Evolutionary conservation across 1,140 invertebrate genomes (phyloP).

Genomic region (Atopsyche davidsoni): DNA sequence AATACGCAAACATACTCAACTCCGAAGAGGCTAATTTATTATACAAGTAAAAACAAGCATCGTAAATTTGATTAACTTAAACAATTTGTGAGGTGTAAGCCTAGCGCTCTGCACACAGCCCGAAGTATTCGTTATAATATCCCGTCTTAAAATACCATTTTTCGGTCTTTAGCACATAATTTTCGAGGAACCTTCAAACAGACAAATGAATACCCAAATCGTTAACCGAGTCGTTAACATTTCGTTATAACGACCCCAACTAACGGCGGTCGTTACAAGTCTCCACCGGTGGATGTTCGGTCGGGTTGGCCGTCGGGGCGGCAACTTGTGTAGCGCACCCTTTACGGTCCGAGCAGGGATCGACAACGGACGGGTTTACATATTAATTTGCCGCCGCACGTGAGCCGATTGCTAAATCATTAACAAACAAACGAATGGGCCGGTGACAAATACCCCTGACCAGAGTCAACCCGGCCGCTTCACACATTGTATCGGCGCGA

Average conservation of each 20-base stretch:
- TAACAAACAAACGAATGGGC: constrained; percentile 2
- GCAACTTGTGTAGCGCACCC: no score
- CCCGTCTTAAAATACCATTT: constrained; percentile 15
- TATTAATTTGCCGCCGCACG: constrained; percentile 1
- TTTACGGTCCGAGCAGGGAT: no score
- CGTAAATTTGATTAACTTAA: no score
- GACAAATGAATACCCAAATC: constrained; percentile 8
- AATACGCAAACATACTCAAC: no score
- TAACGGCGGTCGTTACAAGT: constrained; percentile 7
- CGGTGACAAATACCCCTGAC: constrained; percentile 3
- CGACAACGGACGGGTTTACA: not conserved
- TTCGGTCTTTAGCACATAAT: constrained; percentile 18
- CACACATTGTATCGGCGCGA: no score
- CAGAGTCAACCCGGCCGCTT: not conserved
- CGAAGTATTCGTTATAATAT: no score
- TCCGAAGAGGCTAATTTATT: no score
- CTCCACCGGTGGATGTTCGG: constrained; percentile 4
- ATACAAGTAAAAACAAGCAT: no score
- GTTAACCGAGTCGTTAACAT: constrained; percentile 16
- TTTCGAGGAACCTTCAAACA: constrained; percentile 11
- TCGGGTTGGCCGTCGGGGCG: no score
- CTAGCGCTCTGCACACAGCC: no score
- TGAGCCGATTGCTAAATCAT: constrained; percentile 6
- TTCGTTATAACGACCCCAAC: constrained; percentile 5
- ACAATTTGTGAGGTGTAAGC: no score